These are phyloP conservation scores for Lissonota sp. DNA, from an alignment of 2,888 invertebrate species.

Conservation along the genomic window DNA sequence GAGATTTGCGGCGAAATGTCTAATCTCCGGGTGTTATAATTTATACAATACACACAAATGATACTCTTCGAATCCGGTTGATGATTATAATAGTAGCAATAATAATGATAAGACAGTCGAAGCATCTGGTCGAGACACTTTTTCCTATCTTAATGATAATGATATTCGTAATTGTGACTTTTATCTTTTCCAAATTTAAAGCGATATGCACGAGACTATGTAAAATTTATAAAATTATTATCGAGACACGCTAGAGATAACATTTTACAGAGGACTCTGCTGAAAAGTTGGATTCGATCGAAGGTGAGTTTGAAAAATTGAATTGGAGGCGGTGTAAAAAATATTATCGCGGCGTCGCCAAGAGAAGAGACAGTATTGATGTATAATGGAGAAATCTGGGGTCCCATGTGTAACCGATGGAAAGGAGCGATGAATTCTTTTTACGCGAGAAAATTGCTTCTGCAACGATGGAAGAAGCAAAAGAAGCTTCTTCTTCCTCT, in stretches of 20 bases:
- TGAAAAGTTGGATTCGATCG: neutral
- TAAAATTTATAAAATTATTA: no score
- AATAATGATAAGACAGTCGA: no score
- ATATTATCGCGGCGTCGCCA: neutral
- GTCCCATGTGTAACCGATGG: conserved; percentile 73
- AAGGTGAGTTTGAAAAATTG: neutral
- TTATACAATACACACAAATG: conserved; percentile 4
- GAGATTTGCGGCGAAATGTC: conserved; percentile 43
- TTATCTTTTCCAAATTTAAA: no score
- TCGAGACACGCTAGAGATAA: no score
- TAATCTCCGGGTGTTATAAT: conserved; percentile 33
- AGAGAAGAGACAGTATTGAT: conserved; percentile 2
- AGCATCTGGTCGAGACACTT: no score
- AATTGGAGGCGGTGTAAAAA: neutral
- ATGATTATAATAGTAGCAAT: no score
- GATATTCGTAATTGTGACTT: no score
- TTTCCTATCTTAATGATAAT: no score
- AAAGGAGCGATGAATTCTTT: conserved; percentile 73
- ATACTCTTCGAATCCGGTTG: neutral
- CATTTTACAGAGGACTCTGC: neutral
- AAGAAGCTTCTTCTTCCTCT: conserved; percentile 18
- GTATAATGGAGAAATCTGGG: conserved; percentile 63
- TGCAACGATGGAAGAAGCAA: conserved; percentile 36
- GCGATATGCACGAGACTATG: no score
- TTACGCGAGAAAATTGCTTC: conserved; percentile 68